phyloP scores from a whole-genome alignment of 2,888 invertebrate species.

The Tetropium fuscum region DNA sequence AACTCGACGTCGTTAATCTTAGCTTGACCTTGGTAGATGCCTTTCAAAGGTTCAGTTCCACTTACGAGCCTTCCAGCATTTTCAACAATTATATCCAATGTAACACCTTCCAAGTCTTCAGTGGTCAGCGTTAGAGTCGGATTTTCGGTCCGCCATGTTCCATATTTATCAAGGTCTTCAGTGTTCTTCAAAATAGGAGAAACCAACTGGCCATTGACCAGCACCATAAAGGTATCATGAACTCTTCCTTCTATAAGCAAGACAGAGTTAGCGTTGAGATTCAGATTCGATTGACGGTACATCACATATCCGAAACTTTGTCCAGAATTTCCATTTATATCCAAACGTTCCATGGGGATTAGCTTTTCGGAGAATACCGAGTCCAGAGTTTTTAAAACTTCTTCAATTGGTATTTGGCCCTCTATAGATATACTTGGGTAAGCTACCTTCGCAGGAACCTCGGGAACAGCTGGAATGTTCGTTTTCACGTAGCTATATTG shows the following conservation, averaged over 20 bases:
- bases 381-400: slow-evolving; percentile 45
- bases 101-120: slow-evolving; percentile 47
- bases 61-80: slow-evolving; percentile 80
- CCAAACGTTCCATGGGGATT: slow-evolving; percentile 60
- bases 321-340: slow-evolving; percentile 66
- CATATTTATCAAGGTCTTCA: slow-evolving; percentile 61
- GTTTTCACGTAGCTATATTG: slow-evolving; percentile 59
- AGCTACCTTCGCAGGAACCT: slow-evolving; percentile 52
- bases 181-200: slow-evolving; percentile 57
- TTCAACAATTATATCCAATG: slow-evolving; percentile 71
- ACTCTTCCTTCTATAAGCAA: slow-evolving; percentile 64
- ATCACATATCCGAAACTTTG: slow-evolving; percentile 72
- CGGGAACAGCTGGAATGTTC: slow-evolving; percentile 57
- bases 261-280: slow-evolving; percentile 51
- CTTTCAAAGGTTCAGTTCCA: slow-evolving; percentile 57
- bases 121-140: slow-evolving; percentile 54
- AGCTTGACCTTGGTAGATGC: slow-evolving; percentile 65
- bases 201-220: slow-evolving; percentile 65
- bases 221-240: slow-evolving; percentile 68
- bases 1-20: slow-evolving; percentile 62
- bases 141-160: slow-evolving; percentile 62
- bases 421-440: slow-evolving; percentile 55
- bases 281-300: slow-evolving; percentile 64
- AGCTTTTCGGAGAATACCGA: slow-evolving; percentile 49
- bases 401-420: slow-evolving; percentile 44